These are phyloP conservation scores for Hephaestus fuliginosus DNA, from an alignment of 2,797 vertebrate genomes.

Conservation along the genomic window DNA sequence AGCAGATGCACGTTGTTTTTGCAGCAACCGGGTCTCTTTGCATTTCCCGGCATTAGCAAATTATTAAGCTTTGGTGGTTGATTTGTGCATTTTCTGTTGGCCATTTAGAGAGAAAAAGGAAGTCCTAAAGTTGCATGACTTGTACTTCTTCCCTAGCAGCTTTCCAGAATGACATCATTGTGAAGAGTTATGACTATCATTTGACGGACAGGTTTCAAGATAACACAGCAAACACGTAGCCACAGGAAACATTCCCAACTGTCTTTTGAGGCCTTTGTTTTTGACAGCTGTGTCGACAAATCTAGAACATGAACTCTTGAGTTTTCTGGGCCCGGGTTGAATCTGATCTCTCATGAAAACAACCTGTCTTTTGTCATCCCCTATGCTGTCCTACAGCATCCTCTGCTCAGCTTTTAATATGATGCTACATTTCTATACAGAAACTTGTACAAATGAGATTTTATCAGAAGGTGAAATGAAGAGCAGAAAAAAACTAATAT, in stretches of 20 bases:
- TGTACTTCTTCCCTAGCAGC: slow-evolving; percentile 4
- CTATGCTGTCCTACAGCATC: slow-evolving; percentile 9
- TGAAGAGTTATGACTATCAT: neutral
- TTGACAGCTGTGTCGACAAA: slow-evolving; percentile 52
- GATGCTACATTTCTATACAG: slow-evolving; percentile 2
- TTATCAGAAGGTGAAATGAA: neutral
- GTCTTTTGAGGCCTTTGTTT: slow-evolving; percentile 43
- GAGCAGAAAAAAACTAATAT: neutral
- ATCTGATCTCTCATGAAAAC: slow-evolving; percentile 38
- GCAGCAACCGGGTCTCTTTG: slow-evolving; percentile 51
- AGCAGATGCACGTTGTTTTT: slow-evolving; percentile 58
- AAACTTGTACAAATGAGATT: slow-evolving; percentile 8
- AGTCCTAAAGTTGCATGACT: slow-evolving; percentile 35
- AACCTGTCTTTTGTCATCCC: slow-evolving; percentile 35
- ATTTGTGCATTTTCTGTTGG: slow-evolving; percentile 30
- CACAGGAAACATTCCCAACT: slow-evolving; percentile 52
- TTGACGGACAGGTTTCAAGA: slow-evolving; percentile 46
- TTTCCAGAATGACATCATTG: slow-evolving; percentile 40
- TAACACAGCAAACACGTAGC: slow-evolving; percentile 3
- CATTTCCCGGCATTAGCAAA: slow-evolving; percentile 58
- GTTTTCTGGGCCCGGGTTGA: neutral
- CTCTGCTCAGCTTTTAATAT: slow-evolving; percentile 17
- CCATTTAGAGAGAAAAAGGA: slow-evolving; percentile 47
- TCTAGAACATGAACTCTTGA: slow-evolving; percentile 23
- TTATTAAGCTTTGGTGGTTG: slow-evolving; percentile 22